Conservation (phyloP, 2,888 invertebrate species). For the Scaptomyza cyrtandrae region DNA sequence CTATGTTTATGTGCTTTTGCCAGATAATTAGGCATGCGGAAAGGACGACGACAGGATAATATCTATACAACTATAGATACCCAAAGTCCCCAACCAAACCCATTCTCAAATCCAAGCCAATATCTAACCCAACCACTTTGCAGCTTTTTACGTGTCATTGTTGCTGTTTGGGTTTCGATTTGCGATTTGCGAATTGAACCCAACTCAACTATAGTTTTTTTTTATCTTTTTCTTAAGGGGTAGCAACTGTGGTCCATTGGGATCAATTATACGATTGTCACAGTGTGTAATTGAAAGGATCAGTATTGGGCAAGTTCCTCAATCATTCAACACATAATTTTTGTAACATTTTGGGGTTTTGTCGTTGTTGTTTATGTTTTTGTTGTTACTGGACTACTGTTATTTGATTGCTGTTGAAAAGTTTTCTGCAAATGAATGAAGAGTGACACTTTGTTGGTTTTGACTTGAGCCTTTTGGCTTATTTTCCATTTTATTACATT, state of each 20-base stretch:
- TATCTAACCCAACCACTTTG: constrained; percentile 33
- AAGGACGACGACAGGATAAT: constrained; percentile 52
- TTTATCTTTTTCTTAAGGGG: constrained; percentile 1
- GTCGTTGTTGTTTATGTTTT: constrained; percentile 23
- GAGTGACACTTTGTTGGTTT: constrained; percentile 69
- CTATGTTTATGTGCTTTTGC: constrained; percentile 66
- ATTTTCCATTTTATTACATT: constrained; percentile 76
- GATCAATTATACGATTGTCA: constrained; percentile 80
- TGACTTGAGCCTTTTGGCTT: constrained; percentile 65
- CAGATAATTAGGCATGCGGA: constrained; percentile 76
- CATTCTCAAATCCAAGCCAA: not conserved
- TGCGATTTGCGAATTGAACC: constrained; percentile 65
- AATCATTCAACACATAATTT: constrained; percentile 38
- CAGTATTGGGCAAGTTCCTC: constrained; percentile 48
- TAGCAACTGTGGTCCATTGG: constrained; percentile 63
- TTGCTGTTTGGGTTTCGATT: constrained; percentile 55
- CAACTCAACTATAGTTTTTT: constrained; percentile 70
- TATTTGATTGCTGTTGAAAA: constrained; percentile 75
- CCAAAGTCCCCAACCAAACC: not conserved
- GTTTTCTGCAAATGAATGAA: constrained; percentile 65
- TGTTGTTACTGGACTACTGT: constrained; percentile 5
- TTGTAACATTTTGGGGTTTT: constrained; percentile 49
- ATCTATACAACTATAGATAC: constrained; percentile 16
- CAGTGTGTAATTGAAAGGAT: constrained; percentile 81
- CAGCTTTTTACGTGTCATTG: constrained; percentile 66